Conservation (phyloP, 2,888 invertebrate genomes). For the Drosophila planitibia region DNA sequence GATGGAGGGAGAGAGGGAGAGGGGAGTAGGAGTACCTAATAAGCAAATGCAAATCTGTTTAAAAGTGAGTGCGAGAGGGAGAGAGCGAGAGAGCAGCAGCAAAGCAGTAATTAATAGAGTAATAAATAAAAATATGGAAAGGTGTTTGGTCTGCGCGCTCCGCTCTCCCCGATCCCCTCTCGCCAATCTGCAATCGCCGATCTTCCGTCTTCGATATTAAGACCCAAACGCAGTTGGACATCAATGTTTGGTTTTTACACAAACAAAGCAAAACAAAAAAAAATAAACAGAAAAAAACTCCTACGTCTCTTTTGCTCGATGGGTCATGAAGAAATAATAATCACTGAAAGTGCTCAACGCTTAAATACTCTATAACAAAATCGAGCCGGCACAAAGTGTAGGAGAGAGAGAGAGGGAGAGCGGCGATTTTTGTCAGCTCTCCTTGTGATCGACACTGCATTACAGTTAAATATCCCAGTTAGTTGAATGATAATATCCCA, state of each 20-base stretch:
- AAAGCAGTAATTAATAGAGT: slow-evolving; percentile 74
- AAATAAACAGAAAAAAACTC: neutral
- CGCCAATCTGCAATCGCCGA: neutral
- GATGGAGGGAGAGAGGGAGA: neutral
- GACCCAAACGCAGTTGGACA: slow-evolving; percentile 59
- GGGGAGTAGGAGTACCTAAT: slow-evolving; percentile 1
- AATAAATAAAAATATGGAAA: slow-evolving; percentile 53
- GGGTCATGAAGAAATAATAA: neutral
- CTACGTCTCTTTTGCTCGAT: neutral
- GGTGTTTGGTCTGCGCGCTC: neutral
- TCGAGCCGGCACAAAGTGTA: neutral
- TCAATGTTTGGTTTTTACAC: slow-evolving; percentile 26
- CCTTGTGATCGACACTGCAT: neutral
- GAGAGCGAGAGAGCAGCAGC: neutral
- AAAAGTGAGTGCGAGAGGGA: slow-evolving; percentile 2
- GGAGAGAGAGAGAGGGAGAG: neutral
- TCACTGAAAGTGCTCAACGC: neutral
- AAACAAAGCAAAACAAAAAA: neutral
- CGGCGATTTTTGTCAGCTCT: neutral
- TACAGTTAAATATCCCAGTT: neutral
- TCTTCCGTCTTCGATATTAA: neutral
- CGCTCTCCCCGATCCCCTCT: too few relatives aligned
- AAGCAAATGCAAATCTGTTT: slow-evolving; percentile 52
- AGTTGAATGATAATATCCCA: neutral
- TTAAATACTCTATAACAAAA: neutral